Evolutionary conservation across 2,888 invertebrate genomes (phyloP).

Genomic region (Octodonta nipae): DNA sequence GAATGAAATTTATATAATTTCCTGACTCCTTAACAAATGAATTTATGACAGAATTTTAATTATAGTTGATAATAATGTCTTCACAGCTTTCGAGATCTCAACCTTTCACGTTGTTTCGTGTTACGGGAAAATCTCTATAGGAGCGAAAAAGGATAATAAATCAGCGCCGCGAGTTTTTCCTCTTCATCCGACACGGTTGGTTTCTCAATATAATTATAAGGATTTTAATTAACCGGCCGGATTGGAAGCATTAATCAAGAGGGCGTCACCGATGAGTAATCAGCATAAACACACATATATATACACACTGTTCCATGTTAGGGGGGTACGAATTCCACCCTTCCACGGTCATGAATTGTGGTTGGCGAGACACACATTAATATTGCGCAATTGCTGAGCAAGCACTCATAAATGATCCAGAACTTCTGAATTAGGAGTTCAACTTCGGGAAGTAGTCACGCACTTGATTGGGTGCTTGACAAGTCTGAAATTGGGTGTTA

Average conservation of each 20-base stretch:
- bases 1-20: no score
- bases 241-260: conserved; percentile 32
- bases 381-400: conserved; percentile 29
- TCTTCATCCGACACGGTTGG: conserved; percentile 14
- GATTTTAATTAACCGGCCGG: conserved; percentile 33
- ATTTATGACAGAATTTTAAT: no score
- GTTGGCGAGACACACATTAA: conserved; percentile 21
- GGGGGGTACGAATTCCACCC: conserved; percentile 11
- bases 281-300: conserved; percentile 24
- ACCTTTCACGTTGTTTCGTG: no score
- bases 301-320: not conserved
- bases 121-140: no score
- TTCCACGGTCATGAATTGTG: conserved; percentile 16
- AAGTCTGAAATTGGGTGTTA: no score
- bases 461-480: no score
- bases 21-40: no score
- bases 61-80: no score
- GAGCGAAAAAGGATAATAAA: conserved; percentile 19
- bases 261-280: conserved; percentile 33
- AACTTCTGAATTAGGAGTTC: conserved; percentile 10
- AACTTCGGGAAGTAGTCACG: no score
- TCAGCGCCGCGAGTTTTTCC: conserved; percentile 18
- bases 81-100: no score
- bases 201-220: conserved; percentile 30
- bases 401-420: conserved; percentile 22